Evolutionary conservation across 2,113 vertebrate genomes (phyloP), one percentile per base, ranked within the genome.

Genomic region (Rafetus swinhoei): DNA sequence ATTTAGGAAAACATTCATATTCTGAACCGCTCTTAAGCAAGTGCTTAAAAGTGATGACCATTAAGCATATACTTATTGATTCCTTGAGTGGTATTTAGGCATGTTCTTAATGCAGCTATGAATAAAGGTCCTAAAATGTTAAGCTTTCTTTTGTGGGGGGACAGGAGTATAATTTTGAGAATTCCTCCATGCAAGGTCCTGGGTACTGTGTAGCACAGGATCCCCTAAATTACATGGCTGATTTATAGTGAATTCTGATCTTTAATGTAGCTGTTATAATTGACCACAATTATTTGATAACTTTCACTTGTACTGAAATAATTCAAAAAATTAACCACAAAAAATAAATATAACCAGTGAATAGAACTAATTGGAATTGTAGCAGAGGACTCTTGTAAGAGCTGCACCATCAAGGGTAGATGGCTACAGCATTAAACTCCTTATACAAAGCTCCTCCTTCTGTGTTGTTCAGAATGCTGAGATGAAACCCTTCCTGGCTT

Each of bases 291-390:
- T 22, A 22, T 81, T 11, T 9, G 54, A 88, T 13, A 52, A 60
- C 22, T 57, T 77, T 85, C 50, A 8, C 29, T 79, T 18, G 50
- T 82, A 50, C 0, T 83, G 81, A 55, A 84, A 88, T 69, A 1
- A 4, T 9, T 57, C 35, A 54, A 32, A 94, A 77, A 79, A 62
- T 79, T 85, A 84, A 25, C 21, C 35, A 45, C 45, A n/a, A 7
- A 24, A 50, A 81, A 25, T 84, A 74, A 82, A 45, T 4, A 35
- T 11, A 18, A 50, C 45, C 25, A 6, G 27, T 54, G 14, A 45
- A 1, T 45, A 1, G 81, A 29, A 12, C 32, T 29, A 5, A 83
- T 16, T 32, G 54, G 7, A 50, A 0, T 5, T 81, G 21, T 18
- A 76, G 7, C 86, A 86, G 24, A 11, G 2, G 4, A 81, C 5